Evolutionary conservation across 2,888 invertebrate genomes (phyloP).

Genomic region (Rhingia rostrata): DNA sequence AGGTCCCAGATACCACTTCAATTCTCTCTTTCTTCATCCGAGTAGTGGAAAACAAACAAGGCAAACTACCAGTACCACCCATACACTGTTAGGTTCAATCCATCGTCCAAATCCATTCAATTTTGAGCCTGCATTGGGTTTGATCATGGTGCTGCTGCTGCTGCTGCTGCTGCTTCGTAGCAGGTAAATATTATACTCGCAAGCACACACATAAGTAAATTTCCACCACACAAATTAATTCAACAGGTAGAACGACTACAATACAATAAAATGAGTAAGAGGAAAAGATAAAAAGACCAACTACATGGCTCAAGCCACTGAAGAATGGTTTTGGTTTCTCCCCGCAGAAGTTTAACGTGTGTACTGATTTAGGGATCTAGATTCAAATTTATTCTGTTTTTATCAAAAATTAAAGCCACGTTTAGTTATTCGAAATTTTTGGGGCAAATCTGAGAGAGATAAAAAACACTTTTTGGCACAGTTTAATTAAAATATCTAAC

Average conservation of each 20-base stretch:
- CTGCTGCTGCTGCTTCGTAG: constrained; percentile 17
- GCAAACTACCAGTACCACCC: constrained; percentile 31
- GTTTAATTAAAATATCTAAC: too few species aligned
- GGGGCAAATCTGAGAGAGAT: too few species aligned
- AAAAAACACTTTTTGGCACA: too few species aligned
- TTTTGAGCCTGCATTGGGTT: constrained; percentile 38
- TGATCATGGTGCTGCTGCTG: constrained; percentile 24
- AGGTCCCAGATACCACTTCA: constrained; percentile 43
- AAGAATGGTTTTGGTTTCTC: constrained; percentile 12
- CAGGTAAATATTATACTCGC: constrained; percentile 40
- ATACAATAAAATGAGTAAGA: constrained; percentile 50
- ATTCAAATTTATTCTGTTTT: too few species aligned
- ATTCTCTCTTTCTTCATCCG: constrained; percentile 34
- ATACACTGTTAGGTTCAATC: constrained; percentile 33
- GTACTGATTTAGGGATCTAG: constrained; percentile 33
- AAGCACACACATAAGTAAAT: constrained; percentile 21
- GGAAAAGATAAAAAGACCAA: constrained; percentile 24
- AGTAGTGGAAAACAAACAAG: constrained; percentile 20
- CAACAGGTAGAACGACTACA: constrained; percentile 61
- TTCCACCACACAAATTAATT: constrained; percentile 46
- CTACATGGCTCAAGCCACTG: constrained; percentile 20
- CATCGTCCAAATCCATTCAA: constrained; percentile 43
- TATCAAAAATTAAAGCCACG: too few species aligned
- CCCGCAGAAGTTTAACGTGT: constrained; percentile 10
- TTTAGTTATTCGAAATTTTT: too few species aligned